These are phyloP conservation scores for Brachionus asplanchnoidis DNA, from an alignment of 1,140 invertebrate genomes.

Conservation along the genomic window DNA sequence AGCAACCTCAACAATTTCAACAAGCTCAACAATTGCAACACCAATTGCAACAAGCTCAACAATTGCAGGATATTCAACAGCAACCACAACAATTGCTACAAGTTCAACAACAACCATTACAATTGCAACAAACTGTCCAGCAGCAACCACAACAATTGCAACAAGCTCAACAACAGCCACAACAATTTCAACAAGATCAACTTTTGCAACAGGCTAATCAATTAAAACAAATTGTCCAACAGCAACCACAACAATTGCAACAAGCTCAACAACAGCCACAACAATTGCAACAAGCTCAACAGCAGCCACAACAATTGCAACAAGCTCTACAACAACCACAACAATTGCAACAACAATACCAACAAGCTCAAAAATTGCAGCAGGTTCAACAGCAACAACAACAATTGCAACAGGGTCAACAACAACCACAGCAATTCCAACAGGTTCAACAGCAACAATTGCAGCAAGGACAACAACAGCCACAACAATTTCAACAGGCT, in stretches of 20 bases:
- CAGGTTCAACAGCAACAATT: not conserved
- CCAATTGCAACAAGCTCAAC: not conserved
- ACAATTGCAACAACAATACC: no score
- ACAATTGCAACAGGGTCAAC: not conserved
- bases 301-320: no score
- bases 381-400: not conserved
- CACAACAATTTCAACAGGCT: not conserved
- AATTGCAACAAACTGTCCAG: not conserved
- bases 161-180: not conserved
- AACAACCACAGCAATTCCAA: not conserved
- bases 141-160: constrained; percentile 1
- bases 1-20: not conserved
- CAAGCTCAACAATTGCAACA: not conserved
- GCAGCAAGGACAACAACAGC: not conserved
- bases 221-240: no score
- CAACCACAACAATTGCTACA: not conserved
- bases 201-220: no score
- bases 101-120: not conserved
- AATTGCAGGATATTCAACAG: not conserved
- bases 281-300: no score
- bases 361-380: not conserved
- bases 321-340: no score
- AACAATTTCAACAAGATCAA: no score
- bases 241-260: no score
- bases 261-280: no score